Conservation (phyloP, 2,888 invertebrate genomes). For the Agrotis ipsilon region DNA sequence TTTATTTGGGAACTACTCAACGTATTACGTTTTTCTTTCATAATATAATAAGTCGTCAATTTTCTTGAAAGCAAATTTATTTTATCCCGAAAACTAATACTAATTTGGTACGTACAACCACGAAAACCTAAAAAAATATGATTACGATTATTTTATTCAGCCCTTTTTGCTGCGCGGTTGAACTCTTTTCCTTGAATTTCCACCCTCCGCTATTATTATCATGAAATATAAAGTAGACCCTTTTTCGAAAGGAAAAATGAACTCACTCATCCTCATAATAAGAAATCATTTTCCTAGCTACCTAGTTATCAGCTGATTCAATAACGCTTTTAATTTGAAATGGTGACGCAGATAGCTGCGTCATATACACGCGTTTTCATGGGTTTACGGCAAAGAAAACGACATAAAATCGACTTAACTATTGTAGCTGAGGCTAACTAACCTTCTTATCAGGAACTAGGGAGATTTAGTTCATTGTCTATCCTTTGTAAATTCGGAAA, state of each 20-base stretch:
- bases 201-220: slow-evolving; percentile 7
- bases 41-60: not conserved
- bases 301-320: slow-evolving; percentile 16
- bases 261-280: not conserved
- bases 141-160: slow-evolving; percentile 14
- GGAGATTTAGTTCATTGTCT: slow-evolving; percentile 35
- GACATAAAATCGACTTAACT: slow-evolving; percentile 41
- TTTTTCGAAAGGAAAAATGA: not conserved
- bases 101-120: not conserved
- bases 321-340: slow-evolving; percentile 10
- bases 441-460: slow-evolving; percentile 49
- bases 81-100: not conserved
- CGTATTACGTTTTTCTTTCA: not conserved
- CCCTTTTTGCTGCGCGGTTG: not conserved
- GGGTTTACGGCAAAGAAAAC: slow-evolving; percentile 27
- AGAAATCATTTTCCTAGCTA: not conserved
- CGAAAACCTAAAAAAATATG: not conserved
- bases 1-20: not conserved
- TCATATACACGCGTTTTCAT: slow-evolving; percentile 29
- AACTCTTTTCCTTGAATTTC: slow-evolving; percentile 5
- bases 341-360: slow-evolving; percentile 21
- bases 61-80: not conserved
- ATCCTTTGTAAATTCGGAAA: slow-evolving; percentile 1
- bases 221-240: not conserved
- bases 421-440: slow-evolving; percentile 24